These are phyloP conservation scores for Typhlomys cinereus DNA, from an alignment of 2,113 vertebrate genomes.

Conservation along the genomic window DNA sequence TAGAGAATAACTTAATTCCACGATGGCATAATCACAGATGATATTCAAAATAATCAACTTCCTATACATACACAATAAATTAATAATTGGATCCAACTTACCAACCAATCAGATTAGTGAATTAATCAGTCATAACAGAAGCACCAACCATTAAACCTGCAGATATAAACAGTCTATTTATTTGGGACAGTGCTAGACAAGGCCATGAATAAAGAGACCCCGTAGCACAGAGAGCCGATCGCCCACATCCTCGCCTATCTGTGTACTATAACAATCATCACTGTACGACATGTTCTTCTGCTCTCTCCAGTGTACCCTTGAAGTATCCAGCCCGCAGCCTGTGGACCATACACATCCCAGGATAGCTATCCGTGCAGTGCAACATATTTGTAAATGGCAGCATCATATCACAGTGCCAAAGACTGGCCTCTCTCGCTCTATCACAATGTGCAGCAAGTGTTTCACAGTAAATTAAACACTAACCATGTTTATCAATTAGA, in stretches of 20 bases:
- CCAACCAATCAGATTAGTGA: too few species aligned
- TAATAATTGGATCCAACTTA: too few species aligned
- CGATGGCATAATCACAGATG: too few species aligned
- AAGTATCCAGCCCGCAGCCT: neutral
- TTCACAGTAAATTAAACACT: neutral
- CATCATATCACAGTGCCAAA: neutral
- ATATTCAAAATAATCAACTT: too few species aligned
- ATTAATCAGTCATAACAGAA: too few species aligned
- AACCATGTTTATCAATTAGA: neutral
- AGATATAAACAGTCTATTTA: too few species aligned
- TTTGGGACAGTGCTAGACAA: neutral
- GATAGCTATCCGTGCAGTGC: neutral
- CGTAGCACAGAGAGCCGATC: neutral
- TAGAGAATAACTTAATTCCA: too few species aligned
- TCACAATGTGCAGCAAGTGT: neutral
- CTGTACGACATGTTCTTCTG: neutral
- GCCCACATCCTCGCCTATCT: accelerated
- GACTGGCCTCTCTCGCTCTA: neutral
- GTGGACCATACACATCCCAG: neutral
- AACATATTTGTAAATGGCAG: neutral
- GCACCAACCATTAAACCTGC: too few species aligned
- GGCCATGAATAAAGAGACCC: neutral
- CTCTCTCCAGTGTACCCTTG: neutral
- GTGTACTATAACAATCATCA: neutral
- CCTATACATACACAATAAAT: too few species aligned